Evolutionary conservation across 2,113 vertebrate genomes (phyloP), one percentile per base, ranked within the genome.

Genomic region (Holacanthus passer): DNA sequence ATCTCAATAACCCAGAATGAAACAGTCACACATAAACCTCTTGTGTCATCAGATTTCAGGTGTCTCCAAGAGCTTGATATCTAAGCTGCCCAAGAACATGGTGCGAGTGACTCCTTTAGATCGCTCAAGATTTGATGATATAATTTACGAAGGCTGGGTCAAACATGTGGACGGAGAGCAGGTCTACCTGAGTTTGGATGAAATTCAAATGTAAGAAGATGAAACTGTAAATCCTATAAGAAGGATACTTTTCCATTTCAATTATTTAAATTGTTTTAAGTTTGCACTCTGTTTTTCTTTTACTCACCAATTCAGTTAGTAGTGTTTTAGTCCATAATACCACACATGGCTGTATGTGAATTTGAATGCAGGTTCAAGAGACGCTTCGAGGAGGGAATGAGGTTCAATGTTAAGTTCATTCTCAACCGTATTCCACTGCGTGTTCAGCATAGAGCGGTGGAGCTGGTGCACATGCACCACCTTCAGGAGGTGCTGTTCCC

Each of bases 341-440:
- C 5, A 59, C 19, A 50, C 24, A 22, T 47, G 35, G 47, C 39
- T 22, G 16, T 6, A 0, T 71, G 12, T 73, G 19, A 65, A 14
- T 73, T 29, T 70, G 47, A 67, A 31, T 68, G 16, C 43, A 98
- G 97, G 59, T 91, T 97, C 79, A 37, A 84, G 81, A 64, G 13
- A 12, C 75, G n/a, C n/a, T 97, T 97, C 73, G 89, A 96, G 53
- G 70, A 93, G 0, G 94, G 94, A 3, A 80, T 96, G 92, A 95
- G 31, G 76, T 97, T 97, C 14, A 89, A 93, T 0, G 95, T 97
- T 79, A 93, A 92, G 47, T 98, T 98, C 75, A 95, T 93, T 35
- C 89, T 98, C 89, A 95, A 73, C 89, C 95, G 96, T n/a, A 86
- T 96, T 58, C 93, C 95, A 0, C 74, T 97, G 70, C 93, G 80